Base-by-base conservation (phyloP, 2,113 vertebrate species). In the Siniperca chuatsi region DNA sequence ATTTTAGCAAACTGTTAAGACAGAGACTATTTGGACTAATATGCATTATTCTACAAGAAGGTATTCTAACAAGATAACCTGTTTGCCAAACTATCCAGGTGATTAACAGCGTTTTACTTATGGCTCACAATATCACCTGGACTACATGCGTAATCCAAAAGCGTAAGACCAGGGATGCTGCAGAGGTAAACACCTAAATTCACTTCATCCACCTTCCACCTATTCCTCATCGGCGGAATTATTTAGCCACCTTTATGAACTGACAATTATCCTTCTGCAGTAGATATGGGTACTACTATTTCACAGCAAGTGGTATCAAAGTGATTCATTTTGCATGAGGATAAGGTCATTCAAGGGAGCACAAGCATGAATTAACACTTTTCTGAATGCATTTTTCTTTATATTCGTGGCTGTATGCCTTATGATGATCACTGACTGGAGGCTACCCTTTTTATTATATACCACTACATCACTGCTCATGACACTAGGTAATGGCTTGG, bases 401-500 rank as follows among this genome's bases (percentile, higher is more conserved):
- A 79, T 9, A 60, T 73, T 29, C 69, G 66, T 69, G 58, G 61
- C 55, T 46, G 48, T 48, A 23, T n/a, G 52, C 77, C 58, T 79
- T 40, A 20, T 78, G 68, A 40, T 85, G 55, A 64, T 67, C 46
- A 73, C 58, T 66, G 83, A 78, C 79, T 86, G 69, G 78, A 84
- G 68, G 68, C 71, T 79, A 42, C 21, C 79, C 67, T 79, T 72
- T 79, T 76, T 75, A 75, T 75, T 72, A 83, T 83, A 65, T 40
- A 76, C 70, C 84, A 57, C 33, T 44, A 77, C 79, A 89, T 86
- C 88, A 82, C 84, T 48, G 52, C 68, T 80, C 83, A 55, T 84
- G 88, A 79, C 87, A 79, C 75, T 57, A 20, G 87, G 61, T 88
- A 88, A 88, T 89, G 81, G 66, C 87, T 81, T 4, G 78, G 85